Evolutionary conservation across 2,888 invertebrate genomes (phyloP).

Genomic region (Torymus aiolomorphi): DNA sequence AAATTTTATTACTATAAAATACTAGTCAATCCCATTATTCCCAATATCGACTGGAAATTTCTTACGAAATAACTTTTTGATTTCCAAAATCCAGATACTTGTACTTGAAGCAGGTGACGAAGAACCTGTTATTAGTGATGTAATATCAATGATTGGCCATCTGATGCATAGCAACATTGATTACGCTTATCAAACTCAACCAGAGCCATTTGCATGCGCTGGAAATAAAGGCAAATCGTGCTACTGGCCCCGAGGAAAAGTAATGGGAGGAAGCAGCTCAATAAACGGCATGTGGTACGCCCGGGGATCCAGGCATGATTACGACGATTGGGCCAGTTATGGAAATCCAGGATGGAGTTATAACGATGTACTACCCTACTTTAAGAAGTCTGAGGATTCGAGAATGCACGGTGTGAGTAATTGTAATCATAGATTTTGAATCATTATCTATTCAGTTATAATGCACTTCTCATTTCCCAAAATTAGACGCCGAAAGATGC

Average conservation of each 20-base stretch:
- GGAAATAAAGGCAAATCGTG: conserved; percentile 69
- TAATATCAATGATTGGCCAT: conserved; percentile 80
- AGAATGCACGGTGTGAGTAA: not conserved
- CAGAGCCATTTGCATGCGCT: conserved; percentile 77
- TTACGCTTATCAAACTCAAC: conserved; percentile 83
- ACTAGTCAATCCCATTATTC: no score
- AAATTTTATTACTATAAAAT: no score
- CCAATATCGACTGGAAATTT: no score
- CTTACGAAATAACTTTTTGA: no score
- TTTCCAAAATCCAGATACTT: conserved; percentile 76
- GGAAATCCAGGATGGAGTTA: conserved; percentile 40
- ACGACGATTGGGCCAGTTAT: conserved; percentile 17
- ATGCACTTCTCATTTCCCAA: not conserved
- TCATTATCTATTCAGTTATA: not conserved
- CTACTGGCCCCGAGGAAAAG: conserved; percentile 11
- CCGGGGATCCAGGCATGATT: conserved; percentile 39
- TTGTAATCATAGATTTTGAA: not conserved
- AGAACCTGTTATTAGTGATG: conserved; percentile 85
- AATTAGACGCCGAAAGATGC: conserved; percentile 66
- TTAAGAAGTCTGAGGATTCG: conserved; percentile 39
- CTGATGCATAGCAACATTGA: conserved; percentile 76
- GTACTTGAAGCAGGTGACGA: conserved; percentile 87
- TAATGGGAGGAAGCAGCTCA: conserved; percentile 32
- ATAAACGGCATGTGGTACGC: conserved; percentile 31
- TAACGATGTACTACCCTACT: conserved; percentile 34